Percentiles rank a stretch among this genome's conserved stretches.
These are phyloP conservation scores for Rhyacophila evoluta DNA, from an alignment of 2,888 invertebrate species.

Conservation along the genomic window DNA sequence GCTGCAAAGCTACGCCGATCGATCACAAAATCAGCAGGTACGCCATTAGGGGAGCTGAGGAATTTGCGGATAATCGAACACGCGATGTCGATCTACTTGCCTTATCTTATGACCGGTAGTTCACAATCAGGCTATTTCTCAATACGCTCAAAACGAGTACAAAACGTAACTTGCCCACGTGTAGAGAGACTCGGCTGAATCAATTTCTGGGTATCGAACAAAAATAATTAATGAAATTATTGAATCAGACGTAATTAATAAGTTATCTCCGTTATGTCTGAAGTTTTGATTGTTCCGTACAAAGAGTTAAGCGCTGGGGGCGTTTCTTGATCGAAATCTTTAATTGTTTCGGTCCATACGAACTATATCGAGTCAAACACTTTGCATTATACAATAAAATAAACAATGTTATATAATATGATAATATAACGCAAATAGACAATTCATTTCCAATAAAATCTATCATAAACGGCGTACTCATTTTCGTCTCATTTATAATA, in stretches of 20 bases:
- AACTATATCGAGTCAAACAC: neutral
- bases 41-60: constrained; percentile 42
- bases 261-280: neutral
- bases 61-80: constrained; percentile 23
- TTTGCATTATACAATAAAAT: neutral
- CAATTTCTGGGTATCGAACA: neutral
- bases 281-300: neutral
- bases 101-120: constrained; percentile 29
- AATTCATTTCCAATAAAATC: no score
- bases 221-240: constrained; percentile 5
- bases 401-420: no score
- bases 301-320: neutral
- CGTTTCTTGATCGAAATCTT: constrained; percentile 17
- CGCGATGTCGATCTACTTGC: constrained; percentile 30
- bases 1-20: constrained; percentile 37
- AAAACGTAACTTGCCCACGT: constrained; percentile 11
- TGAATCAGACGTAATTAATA: neutral
- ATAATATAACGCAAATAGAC: no score
- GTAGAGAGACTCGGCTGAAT: neutral
- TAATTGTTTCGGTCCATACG: neutral
- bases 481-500: no score
- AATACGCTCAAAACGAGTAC: neutral
- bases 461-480: no score
- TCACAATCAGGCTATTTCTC: neutral
- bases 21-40: constrained; percentile 51